phyloP scores from a whole-genome alignment of 2,888 invertebrate genomes.

The Dendrolimus pini region DNA sequence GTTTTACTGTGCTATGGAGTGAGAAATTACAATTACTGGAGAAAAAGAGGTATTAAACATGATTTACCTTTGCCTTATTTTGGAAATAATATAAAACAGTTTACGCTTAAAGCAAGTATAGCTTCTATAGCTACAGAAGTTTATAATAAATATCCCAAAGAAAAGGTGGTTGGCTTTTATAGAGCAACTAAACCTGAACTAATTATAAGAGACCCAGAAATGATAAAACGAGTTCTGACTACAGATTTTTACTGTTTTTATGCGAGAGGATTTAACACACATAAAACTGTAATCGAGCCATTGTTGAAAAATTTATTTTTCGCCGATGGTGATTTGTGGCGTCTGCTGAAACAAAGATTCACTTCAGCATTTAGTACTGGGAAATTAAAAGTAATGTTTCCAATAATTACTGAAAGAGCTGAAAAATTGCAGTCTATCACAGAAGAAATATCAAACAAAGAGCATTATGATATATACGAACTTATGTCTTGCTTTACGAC shows the following conservation, averaged over 20 bases:
- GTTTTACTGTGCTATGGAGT: too few relatives aligned
- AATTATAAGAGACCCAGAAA: constrained; percentile 30
- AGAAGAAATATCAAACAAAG: background rate
- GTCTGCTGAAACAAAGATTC: constrained; percentile 15
- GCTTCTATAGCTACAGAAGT: constrained; percentile 8
- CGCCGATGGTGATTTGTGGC: constrained; percentile 28
- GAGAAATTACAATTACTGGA: too few relatives aligned
- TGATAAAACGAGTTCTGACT: constrained; percentile 25
- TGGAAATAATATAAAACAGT: constrained; percentile 7
- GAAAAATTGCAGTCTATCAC: constrained; percentile 12
- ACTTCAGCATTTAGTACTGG: constrained; percentile 32
- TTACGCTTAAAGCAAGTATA: too few relatives aligned
- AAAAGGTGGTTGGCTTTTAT: constrained; percentile 30
- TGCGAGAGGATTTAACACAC: constrained; percentile 23
- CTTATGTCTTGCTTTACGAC: constrained; percentile 33
- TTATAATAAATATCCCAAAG: constrained; percentile 24
- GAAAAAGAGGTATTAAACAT: too few relatives aligned
- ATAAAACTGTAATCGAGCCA: constrained; percentile 23
- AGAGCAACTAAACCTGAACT: constrained; percentile 24
- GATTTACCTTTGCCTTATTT: background rate
- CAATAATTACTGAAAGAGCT: constrained; percentile 23
- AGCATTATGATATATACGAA: constrained; percentile 21
- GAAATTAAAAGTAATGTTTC: constrained; percentile 37
- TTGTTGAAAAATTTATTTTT: constrained; percentile 32
- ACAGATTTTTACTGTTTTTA: constrained; percentile 28